These are phyloP conservation scores for Antheraea assamensis DNA, from an alignment of 2,888 invertebrate genomes.

Conservation along the genomic window DNA sequence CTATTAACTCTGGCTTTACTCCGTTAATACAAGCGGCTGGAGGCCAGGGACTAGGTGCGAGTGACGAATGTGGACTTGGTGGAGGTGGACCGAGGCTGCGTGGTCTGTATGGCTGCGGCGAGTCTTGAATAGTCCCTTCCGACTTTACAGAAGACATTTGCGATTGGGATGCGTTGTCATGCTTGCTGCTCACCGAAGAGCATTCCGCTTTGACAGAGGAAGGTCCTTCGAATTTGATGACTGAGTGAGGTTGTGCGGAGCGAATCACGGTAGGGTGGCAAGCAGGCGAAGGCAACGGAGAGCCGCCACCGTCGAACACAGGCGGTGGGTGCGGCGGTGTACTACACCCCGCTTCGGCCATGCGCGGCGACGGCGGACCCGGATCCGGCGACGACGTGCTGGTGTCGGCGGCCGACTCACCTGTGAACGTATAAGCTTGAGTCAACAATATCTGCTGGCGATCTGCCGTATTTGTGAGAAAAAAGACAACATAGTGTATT, in stretches of 20 bases:
- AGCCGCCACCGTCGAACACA: constrained; percentile 77
- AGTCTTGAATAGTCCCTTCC: constrained; percentile 61
- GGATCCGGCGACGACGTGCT: constrained; percentile 96
- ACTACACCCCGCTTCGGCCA: constrained; percentile 85
- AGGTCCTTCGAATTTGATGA: constrained; percentile 83
- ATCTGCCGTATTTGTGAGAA: constrained; percentile 48
- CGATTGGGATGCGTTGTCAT: constrained; percentile 55
- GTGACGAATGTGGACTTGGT: constrained; percentile 63
- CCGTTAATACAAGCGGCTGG: constrained; percentile 87
- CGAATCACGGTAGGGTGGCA: constrained; percentile 81
- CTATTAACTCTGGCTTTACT: constrained; percentile 91
- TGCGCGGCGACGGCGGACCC: constrained; percentile 92
- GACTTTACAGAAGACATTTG: constrained; percentile 76
- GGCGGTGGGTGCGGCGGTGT: constrained; percentile 83
- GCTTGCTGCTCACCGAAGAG: constrained; percentile 55
- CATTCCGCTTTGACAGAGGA: constrained; percentile 62
- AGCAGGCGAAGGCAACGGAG: constrained; percentile 67
- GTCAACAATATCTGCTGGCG: constrained; percentile 56
- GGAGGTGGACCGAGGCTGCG: constrained; percentile 70
- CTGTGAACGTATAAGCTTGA: constrained; percentile 75
- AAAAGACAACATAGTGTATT: constrained; percentile 70
- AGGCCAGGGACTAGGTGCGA: constrained; percentile 79
- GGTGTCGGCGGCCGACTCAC: constrained; percentile 96
- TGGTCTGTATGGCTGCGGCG: constrained; percentile 64
- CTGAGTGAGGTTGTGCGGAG: constrained; percentile 81